phyloP scores from a whole-genome alignment of 1,140 invertebrate genomes.

The Schlechtendalia chinensis region DNA sequence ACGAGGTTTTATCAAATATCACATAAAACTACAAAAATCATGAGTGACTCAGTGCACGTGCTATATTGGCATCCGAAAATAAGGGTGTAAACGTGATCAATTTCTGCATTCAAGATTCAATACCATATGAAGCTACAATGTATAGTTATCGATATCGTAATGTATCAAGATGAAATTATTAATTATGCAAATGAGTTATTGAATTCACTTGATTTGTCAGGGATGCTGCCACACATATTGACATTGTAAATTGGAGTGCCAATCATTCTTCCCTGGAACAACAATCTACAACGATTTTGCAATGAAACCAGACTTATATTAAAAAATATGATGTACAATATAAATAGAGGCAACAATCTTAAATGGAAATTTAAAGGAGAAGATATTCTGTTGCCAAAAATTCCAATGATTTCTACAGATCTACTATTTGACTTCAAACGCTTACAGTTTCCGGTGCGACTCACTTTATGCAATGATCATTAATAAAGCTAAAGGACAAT shows the following conservation, averaged over 20 bases:
- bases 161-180: too few species aligned
- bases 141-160: background rate
- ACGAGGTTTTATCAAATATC: too few species aligned
- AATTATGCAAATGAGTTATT: constrained; percentile 18
- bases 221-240: too few species aligned
- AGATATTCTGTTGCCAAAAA: too few species aligned
- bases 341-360: too few species aligned
- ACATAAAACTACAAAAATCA: too few species aligned
- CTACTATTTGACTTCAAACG: too few species aligned
- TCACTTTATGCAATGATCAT: too few species aligned
- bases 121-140: background rate
- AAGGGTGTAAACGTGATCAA: background rate
- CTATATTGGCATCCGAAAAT: constrained; percentile 17
- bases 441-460: too few species aligned
- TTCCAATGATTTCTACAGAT: too few species aligned
- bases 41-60: constrained; percentile 5
- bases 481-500: too few species aligned
- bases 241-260: constrained; percentile 5
- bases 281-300: constrained; percentile 55
- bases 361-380: too few species aligned
- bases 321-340: background rate
- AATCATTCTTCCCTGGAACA: constrained; percentile 12
- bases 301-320: constrained; percentile 16
- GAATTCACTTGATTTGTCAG: constrained; percentile 18
- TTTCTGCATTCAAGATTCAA: background rate